Evolutionary conservation across 2,888 invertebrate genomes (phyloP).

Genomic region (Spisula subtruncata): DNA sequence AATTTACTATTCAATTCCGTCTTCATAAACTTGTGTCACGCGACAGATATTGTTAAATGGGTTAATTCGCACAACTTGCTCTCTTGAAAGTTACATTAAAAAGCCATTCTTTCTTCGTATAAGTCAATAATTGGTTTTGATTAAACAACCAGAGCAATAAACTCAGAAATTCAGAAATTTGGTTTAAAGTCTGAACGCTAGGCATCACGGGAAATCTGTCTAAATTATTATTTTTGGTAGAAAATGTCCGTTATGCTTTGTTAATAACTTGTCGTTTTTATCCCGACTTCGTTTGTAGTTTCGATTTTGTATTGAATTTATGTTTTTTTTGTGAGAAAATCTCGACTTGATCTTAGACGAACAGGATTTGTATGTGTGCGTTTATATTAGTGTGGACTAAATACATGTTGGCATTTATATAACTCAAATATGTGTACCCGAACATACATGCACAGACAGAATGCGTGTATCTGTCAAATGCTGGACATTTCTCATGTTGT

Average conservation of each 20-base stretch:
- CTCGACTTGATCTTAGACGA: not conserved
- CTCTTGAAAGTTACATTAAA: not conserved
- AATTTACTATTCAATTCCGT: constrained; percentile 2
- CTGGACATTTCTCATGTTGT: too few species aligned
- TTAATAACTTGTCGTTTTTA: not conserved
- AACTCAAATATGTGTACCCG: too few species aligned
- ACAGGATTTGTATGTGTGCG: not conserved
- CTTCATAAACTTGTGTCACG: constrained; percentile 5
- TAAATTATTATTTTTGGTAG: not conserved
- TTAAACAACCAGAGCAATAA: not conserved
- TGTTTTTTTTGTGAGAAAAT: not conserved
- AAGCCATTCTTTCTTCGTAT: constrained; percentile 14
- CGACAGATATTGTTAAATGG: not conserved
- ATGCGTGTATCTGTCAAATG: too few species aligned
- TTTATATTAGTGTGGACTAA: not conserved
- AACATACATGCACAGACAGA: too few species aligned
- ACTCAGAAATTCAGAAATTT: not conserved
- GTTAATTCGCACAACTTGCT: not conserved
- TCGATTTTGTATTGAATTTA: not conserved
- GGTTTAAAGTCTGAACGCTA: not conserved
- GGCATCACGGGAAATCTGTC: not conserved
- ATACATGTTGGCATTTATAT: not conserved
- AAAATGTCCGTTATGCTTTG: not conserved
- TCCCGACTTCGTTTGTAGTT: not conserved
- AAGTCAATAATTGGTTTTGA: constrained; percentile 16